Evolutionary conservation across 2,888 invertebrate genomes (phyloP), one percentile per base, ranked within the genome.

Genomic region (Leptogaster cylindrica): DNA sequence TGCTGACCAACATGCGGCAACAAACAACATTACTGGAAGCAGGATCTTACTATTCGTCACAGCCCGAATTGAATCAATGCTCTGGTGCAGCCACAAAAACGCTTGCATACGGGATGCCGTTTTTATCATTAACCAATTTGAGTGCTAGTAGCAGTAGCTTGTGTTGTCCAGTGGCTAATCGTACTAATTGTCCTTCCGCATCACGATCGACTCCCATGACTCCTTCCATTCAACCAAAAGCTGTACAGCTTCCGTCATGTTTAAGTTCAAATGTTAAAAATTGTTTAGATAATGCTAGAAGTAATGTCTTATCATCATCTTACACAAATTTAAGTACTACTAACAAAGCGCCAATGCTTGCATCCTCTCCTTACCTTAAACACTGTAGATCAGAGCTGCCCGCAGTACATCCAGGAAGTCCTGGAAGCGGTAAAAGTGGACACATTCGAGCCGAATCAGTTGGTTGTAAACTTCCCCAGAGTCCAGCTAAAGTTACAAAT

Each of bases 391-490:
- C 70, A 12, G 70, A 70, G 65, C 41, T 70, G 52, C 39, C 41
- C 46, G 70, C 8, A 69, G n/a, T n/a, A n/a, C 67, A 70, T 16
- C 31, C 71, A 10, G 51, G 67, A 7, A 68, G 65, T 44, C 65
- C 68, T 3, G 61, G 52, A 4, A 44, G 23, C 8, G 27, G 12
- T 27, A 27, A 10, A 4, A 14, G n/a, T n/a, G 64, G 83, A 65
- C 85, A 86, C 75, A 80, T 70, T 10, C 78, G 85, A 10, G 83
- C 85, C 71, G 85, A 85, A 77, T 84, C 86, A 12, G 84, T 84
- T 72, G 86, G 86, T 68, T 39, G 74, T 33, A 86, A 85, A 78
- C 78, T 81, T 67, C 82, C 82, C 52, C 85, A 84, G 68, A 86
- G 84, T 71, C 86, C 86, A n/a, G 83, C 83, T 6, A 86, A 83